Evolutionary conservation across 2,797 vertebrate genomes (phyloP), one percentile per base, ranked within the genome.

Genomic region (Amniataba percoides): DNA sequence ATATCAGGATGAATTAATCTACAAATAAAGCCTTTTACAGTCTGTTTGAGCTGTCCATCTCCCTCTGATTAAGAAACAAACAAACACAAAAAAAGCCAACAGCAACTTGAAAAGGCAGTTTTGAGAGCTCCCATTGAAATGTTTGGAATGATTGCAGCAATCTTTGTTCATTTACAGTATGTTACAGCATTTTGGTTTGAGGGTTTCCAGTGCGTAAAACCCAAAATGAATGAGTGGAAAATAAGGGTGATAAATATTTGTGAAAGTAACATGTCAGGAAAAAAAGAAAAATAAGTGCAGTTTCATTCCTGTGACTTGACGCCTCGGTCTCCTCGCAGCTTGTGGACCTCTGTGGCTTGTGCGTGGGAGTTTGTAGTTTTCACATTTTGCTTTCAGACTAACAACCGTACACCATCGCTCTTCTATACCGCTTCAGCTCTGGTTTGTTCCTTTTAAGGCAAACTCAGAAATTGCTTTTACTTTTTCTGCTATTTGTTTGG

Each of bases 391-490:
- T 87, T 83, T 86, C 77, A 77, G 51, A 73, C 63, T 36, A 58
- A 60, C 77, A 39, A 69, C 77, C 19, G 34, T 40, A 45, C 43
- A 36, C 56, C 21, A 64, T 72, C 55, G 7, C 51, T 58, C 58
- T 63, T 79, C 63, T 71, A 25, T 31, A 66, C 79, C 31, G 27
- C 74, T 85, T 74, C 63, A 61, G 58, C 81, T 58, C 43, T 19
- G 56, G 65, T 62, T 80, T 70, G 48, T 79, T 81, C 46, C 77
- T 78, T 79, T 73, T 9, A 43, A 85, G 77, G 53, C 56, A 58
- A 83, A 80, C 55, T 59, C 59, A 63, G 67, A 82, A 79, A 88
- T 82, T 80, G 76, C 74, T 74, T 81, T 85, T 75, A 61, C 64
- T 65, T 81, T 36, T 67, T 77, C 23, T 52, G 42, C 48, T 1